phyloP scores from a whole-genome alignment of 92 coral and sea anemone species.

The Paramuricea clavata region DNA sequence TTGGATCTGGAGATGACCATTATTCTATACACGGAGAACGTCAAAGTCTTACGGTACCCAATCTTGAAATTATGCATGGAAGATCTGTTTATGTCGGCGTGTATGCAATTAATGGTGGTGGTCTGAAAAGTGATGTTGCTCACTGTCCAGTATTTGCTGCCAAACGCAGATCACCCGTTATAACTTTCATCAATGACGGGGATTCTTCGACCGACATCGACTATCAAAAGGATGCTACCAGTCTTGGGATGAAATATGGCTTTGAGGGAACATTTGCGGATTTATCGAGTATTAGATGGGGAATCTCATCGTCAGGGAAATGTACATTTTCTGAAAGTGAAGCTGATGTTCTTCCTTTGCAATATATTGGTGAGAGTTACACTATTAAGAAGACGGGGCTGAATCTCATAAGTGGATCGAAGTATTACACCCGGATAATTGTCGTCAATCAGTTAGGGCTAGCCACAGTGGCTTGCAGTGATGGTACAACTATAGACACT shows the following conservation, averaged over 20 bases:
- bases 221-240: constrained; percentile 74
- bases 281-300: constrained; percentile 79
- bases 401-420: constrained; percentile 71
- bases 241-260: constrained; percentile 81
- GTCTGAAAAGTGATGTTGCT: constrained; percentile 76
- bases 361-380: constrained; percentile 74
- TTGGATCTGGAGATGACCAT: constrained; percentile 85
- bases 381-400: constrained; percentile 79
- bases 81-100: constrained; percentile 79
- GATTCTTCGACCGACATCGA: constrained; percentile 65
- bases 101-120: constrained; percentile 83
- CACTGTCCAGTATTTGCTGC: constrained; percentile 80
- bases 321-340: constrained; percentile 84
- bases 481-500: constrained; percentile 84
- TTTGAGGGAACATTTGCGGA: constrained; percentile 60
- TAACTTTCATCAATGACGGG: constrained; percentile 87
- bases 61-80: constrained; percentile 80
- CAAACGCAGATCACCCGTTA: constrained; percentile 74
- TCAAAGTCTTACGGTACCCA: constrained; percentile 68
- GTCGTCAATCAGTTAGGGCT: constrained; percentile 79
- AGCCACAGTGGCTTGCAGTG: constrained; percentile 83
- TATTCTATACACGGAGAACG: constrained; percentile 70
- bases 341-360: constrained; percentile 76
- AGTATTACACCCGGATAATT: constrained; percentile 83
- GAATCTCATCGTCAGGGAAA: constrained; percentile 71